phyloP scores from a whole-genome alignment of 2,113 vertebrate genomes.

The Turnix velox region DNA sequence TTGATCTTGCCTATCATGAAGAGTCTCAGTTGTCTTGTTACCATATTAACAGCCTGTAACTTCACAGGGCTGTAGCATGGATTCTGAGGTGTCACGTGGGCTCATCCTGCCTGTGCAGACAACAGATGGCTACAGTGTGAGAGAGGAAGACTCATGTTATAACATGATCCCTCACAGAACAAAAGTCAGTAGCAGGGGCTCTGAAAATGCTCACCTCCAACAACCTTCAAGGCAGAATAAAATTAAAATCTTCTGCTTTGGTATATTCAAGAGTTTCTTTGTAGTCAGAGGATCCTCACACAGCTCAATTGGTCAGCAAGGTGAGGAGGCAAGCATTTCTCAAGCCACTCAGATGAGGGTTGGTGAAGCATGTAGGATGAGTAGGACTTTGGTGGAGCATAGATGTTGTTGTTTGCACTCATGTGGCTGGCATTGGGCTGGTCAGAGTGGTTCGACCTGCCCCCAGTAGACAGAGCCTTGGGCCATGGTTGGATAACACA shows the following conservation, averaged over 20 bases:
- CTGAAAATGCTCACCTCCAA: neutral
- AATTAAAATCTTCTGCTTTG: neutral
- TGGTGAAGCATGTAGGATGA: neutral
- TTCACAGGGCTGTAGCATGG: neutral
- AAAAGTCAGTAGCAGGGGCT: neutral
- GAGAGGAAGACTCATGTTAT: neutral
- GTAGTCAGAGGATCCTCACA: neutral
- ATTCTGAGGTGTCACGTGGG: neutral
- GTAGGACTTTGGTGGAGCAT: neutral
- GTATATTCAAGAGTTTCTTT: neutral
- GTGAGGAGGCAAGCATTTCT: neutral
- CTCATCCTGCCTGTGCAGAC: neutral
- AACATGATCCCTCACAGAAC: neutral
- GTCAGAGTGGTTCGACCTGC: constrained; percentile 52
- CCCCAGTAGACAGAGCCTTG: constrained; percentile 25
- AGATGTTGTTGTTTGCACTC: neutral
- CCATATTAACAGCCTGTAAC: constrained; percentile 7
- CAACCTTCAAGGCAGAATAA: accelerated
- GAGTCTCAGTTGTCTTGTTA: constrained; percentile 12
- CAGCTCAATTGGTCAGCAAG: neutral
- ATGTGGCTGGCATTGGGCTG: neutral
- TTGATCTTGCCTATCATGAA: constrained; percentile 8
- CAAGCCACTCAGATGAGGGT: accelerated
- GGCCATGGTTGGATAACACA: constrained; percentile 42
- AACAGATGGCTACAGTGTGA: neutral